phyloP scores from a whole-genome alignment of 2,113 vertebrate genomes.

The Melierax canorus region DNA sequence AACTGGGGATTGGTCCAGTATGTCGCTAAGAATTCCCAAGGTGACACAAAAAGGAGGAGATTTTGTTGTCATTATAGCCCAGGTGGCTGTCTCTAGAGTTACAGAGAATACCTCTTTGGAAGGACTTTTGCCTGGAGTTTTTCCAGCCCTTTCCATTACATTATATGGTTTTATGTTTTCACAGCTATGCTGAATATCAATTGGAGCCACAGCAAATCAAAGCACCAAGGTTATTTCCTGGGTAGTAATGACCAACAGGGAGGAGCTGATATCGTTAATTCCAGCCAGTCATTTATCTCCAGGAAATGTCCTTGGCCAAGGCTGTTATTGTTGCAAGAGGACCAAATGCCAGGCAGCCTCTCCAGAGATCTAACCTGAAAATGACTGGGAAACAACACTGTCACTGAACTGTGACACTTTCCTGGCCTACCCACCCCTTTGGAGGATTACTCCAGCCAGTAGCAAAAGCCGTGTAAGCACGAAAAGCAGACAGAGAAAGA shows the following conservation, averaged over 20 bases:
- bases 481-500: not conserved
- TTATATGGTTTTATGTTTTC: not conserved
- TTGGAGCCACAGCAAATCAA: not conserved
- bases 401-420: not conserved
- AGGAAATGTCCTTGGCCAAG: not conserved
- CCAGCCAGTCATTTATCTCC: not conserved
- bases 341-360: not conserved
- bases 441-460: not conserved
- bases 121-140: not conserved
- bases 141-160: not conserved
- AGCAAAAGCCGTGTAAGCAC: not conserved
- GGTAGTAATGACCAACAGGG: not conserved
- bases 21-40: conserved; percentile 55
- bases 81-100: not conserved
- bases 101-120: not conserved
- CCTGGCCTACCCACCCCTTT: not conserved
- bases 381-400: not conserved
- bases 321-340: not conserved
- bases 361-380: conserved; percentile 30
- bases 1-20: conserved; percentile 89
- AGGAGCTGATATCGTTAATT: not conserved
- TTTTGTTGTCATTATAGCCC: not conserved
- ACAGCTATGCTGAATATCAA: not conserved
- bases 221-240: not conserved
- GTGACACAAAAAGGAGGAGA: not conserved